Conservation (phyloP, 2,888 invertebrate genomes). For the Drosophila paranaensis region DNA sequence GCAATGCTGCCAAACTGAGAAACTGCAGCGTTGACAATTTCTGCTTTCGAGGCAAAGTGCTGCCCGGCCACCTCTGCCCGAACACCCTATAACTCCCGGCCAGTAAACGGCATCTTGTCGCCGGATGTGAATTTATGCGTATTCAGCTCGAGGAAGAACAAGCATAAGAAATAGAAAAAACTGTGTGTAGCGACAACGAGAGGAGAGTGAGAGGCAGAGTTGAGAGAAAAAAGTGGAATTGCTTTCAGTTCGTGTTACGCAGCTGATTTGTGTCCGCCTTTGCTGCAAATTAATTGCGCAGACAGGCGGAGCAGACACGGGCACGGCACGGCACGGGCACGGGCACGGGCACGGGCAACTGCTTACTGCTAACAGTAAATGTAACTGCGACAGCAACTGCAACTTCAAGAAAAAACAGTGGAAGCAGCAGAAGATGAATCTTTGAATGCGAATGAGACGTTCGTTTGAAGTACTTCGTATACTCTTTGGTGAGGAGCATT, state of each 20-base stretch:
- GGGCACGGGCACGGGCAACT: conserved; percentile 8
- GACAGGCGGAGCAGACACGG: conserved; percentile 60
- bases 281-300: conserved; percentile 77
- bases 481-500: not conserved
- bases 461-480: conserved; percentile 6
- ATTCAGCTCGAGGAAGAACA: conserved; percentile 62
- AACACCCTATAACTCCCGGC: not conserved
- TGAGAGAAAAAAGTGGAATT: conserved; percentile 36
- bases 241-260: conserved; percentile 58
- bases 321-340: not conserved
- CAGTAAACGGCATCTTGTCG: conserved; percentile 68
- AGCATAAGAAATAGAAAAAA: conserved; percentile 16
- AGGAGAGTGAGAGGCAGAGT: not conserved
- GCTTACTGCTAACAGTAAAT: conserved; percentile 16
- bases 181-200: not conserved
- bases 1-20: conserved; percentile 75
- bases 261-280: conserved; percentile 72
- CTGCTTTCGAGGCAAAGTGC: conserved; percentile 47
- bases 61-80: conserved; percentile 8
- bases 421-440: not conserved
- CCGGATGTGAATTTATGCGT: conserved; percentile 79
- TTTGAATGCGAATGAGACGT: conserved; percentile 15
- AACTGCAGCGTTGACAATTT: conserved; percentile 70
- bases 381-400: conserved; percentile 29
- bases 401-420: not conserved